Evolutionary conservation across 2,888 invertebrate genomes (phyloP), one percentile per base, ranked within the genome.

Genomic region (Harpalus rufipes): DNA sequence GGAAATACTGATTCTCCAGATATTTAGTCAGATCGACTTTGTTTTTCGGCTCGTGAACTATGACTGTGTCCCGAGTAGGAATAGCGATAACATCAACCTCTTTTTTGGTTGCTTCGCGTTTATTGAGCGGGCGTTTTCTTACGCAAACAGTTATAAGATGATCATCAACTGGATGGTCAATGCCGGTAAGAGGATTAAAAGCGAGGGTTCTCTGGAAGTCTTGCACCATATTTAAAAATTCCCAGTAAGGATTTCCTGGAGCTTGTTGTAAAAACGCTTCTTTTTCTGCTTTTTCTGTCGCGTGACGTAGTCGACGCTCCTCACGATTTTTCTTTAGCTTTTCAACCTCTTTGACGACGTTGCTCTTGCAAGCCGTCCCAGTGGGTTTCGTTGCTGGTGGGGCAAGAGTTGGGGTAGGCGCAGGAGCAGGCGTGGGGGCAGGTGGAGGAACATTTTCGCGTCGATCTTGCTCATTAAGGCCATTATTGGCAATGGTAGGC

Each of bases 101-200:
- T 89, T 97, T 98, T 87, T 96, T 95, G 72, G 90, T 90, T 0
- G 93, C 86, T 92, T 99, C 99, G 92, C 97, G 98, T 90, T 97
- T 98, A 90, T 98, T 99, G 86, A 99, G 92, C 79, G 99, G 99
- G 88, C 99, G 93, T 91, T 99, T 99, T 86, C 99, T 92, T 0
- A 99, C 98, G 92, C 99, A 99, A 8, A 99, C 99, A 21, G 98
- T 98, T 88, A 99, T 99, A 92, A 98, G 97, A 91, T 99, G 98
- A 91, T 98, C 97, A 89, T 97, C 97, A 14, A 98, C 96, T 0
- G 94, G 91, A 91, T 51, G 44, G 4, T 99, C 99, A 85, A 94
- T 94, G 88, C 97, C 96, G 25, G 95, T 94, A 84, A 99, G 92
- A 44, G 98, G 97, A 88, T 95, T 93, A 91, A 96, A 97, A 86